phyloP scores from a whole-genome alignment of 2,888 invertebrate species.

The Zhengitettix transpicula region DNA sequence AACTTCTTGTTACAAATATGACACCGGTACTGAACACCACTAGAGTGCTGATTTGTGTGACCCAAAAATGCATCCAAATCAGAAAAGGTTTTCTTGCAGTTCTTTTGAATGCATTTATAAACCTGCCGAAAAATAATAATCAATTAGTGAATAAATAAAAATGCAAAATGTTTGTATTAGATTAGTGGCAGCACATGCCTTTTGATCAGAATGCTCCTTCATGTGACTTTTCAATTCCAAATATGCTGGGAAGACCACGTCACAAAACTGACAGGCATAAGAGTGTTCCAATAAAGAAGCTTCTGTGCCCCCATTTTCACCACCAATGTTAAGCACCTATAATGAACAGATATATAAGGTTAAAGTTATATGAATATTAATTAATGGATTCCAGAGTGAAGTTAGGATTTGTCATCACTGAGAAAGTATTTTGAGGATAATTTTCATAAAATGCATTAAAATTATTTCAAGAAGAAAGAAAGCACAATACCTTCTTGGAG shows the following conservation, averaged over 20 bases:
- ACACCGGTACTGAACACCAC: constrained; percentile 41
- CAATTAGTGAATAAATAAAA: not conserved
- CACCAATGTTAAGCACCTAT: too few species aligned
- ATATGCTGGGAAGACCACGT: constrained; percentile 26
- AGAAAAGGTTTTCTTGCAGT: constrained; percentile 40
- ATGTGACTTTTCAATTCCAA: constrained; percentile 31
- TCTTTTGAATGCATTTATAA: constrained; percentile 47
- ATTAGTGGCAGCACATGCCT: constrained; percentile 20
- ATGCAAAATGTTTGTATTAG: not conserved
- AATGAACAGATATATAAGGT: too few species aligned
- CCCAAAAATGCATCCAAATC: constrained; percentile 42
- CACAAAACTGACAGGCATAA: constrained; percentile 33
- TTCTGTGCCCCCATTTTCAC: too few species aligned
- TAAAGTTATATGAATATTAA: too few species aligned
- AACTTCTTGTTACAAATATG: constrained; percentile 42
- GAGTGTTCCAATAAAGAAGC: constrained; percentile 14
- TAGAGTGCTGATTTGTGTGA: constrained; percentile 35
- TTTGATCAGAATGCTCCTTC: constrained; percentile 29
- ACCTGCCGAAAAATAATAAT: constrained; percentile 22
- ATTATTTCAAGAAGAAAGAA: too few species aligned
- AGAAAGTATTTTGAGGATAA: too few species aligned
- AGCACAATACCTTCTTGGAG: too few species aligned
- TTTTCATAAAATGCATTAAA: too few species aligned
- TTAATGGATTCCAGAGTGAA: too few species aligned
- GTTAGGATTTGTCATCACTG: too few species aligned